phyloP scores from a whole-genome alignment of 2,888 invertebrate species.

The Meganola albula region DNA sequence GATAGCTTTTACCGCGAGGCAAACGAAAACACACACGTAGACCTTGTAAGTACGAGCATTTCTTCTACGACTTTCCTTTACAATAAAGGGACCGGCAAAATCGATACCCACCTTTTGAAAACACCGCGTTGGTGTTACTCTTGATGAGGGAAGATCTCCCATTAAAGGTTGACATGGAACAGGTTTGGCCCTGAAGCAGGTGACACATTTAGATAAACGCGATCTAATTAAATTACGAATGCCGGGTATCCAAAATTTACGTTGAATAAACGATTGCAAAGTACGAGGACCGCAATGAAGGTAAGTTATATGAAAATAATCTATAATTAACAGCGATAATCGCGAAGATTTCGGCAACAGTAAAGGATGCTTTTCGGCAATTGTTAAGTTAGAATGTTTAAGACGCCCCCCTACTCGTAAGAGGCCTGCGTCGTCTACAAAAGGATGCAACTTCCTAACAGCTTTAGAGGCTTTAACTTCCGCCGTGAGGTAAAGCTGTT shows the following conservation, averaged over 20 bases:
- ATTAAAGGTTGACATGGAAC: neutral
- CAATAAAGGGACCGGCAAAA: neutral
- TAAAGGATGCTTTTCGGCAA: no score
- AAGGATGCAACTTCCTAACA: no score
- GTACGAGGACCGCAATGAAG: constrained; percentile 1
- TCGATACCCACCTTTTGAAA: neutral
- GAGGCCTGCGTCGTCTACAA: no score
- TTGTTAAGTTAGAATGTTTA: no score
- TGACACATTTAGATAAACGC: neutral
- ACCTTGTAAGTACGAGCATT: neutral
- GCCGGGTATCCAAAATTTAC: neutral
- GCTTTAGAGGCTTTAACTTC: no score
- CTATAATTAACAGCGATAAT: no score
- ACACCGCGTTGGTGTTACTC: neutral
- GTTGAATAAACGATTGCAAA: neutral
- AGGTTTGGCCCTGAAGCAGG: neutral
- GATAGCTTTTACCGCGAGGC: neutral
- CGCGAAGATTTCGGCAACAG: no score
- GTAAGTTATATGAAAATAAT: neutral
- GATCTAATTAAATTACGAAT: neutral
- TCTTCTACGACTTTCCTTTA: neutral
- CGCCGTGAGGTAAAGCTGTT: no score
- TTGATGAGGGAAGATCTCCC: neutral
- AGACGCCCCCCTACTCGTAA: no score
- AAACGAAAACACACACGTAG: neutral